phyloP scores from a whole-genome alignment of 2,888 invertebrate genomes.

The Itoplectis maculator region DNA sequence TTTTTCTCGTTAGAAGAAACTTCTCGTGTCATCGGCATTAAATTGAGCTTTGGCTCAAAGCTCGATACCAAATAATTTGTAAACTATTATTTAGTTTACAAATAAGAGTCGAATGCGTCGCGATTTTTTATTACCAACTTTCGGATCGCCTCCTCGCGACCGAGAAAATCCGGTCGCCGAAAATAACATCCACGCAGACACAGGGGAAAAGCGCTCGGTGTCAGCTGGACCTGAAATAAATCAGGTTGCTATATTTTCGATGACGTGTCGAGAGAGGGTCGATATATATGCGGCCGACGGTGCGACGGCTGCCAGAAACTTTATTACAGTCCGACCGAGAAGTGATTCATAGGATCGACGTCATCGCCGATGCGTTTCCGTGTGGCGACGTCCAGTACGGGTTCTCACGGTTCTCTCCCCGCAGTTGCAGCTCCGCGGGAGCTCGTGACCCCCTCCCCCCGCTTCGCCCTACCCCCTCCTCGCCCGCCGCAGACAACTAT shows the following conservation, averaged over 20 bases:
- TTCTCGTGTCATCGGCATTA: no score
- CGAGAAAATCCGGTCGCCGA: neutral
- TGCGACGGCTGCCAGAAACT: slow-evolving; percentile 14
- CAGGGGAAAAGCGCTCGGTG: neutral
- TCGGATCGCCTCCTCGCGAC: no score
- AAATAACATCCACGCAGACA: slow-evolving; percentile 3
- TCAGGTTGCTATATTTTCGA: slow-evolving; percentile 34
- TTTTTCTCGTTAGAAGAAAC: no score
- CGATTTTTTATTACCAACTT: no score
- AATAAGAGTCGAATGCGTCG: no score
- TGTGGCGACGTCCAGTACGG: slow-evolving; percentile 30
- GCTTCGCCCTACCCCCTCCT: no score
- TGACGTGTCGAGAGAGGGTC: slow-evolving; percentile 17
- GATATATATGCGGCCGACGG: neutral
- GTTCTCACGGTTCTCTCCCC: slow-evolving; percentile 46
- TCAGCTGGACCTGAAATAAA: slow-evolving; percentile 32
- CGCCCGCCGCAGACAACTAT: neutral
- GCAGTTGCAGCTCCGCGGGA: slow-evolving; percentile 14
- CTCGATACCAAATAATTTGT: no score
- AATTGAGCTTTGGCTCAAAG: no score
- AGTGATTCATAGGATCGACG: slow-evolving; percentile 47
- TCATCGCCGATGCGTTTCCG: slow-evolving; percentile 50
- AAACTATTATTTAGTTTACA: no score
- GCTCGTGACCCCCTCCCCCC: neutral
- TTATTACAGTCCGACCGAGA: slow-evolving; percentile 17